A percentile compares a stretch with the other conserved stretches of the same genome.
phyloP scores from a whole-genome alignment of 2,113 vertebrate genomes.

The Aix galericulata region DNA sequence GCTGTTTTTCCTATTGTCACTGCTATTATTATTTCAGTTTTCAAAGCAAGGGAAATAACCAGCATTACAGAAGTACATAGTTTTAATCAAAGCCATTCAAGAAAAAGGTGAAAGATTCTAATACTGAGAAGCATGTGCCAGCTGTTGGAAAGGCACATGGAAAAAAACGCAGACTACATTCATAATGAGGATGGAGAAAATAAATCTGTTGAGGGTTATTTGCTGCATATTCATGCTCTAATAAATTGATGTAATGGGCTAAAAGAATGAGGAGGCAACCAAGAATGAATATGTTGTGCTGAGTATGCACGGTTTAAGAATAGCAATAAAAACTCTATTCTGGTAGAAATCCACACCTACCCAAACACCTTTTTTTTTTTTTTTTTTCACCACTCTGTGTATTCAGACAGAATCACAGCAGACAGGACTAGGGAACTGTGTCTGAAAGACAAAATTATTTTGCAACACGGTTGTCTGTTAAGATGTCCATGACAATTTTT shows the following conservation, averaged over 20 bases:
- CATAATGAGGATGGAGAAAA: conserved; percentile 28
- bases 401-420: background rate
- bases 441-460: background rate
- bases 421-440: background rate
- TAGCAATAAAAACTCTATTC: background rate
- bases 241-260: conserved; percentile 70
- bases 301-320: conserved; percentile 3
- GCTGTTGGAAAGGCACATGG: conserved; percentile 58
- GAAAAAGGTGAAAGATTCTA: conserved; percentile 2
- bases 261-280: conserved; percentile 56
- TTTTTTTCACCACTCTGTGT: background rate
- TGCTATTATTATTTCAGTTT: background rate
- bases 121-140: conserved; percentile 39
- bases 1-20: background rate
- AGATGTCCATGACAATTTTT: background rate
- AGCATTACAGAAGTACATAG: conserved; percentile 10
- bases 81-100: conserved; percentile 42
- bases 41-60: background rate
- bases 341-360: background rate
- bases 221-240: conserved; percentile 69
- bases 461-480: background rate
- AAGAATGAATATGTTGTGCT: conserved; percentile 39
- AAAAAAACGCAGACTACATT: conserved; percentile 35
- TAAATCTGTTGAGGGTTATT: conserved; percentile 67
- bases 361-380: background rate